Base-by-base conservation (phyloP, 2,113 vertebrate species). In the Scolopax mira region DNA sequence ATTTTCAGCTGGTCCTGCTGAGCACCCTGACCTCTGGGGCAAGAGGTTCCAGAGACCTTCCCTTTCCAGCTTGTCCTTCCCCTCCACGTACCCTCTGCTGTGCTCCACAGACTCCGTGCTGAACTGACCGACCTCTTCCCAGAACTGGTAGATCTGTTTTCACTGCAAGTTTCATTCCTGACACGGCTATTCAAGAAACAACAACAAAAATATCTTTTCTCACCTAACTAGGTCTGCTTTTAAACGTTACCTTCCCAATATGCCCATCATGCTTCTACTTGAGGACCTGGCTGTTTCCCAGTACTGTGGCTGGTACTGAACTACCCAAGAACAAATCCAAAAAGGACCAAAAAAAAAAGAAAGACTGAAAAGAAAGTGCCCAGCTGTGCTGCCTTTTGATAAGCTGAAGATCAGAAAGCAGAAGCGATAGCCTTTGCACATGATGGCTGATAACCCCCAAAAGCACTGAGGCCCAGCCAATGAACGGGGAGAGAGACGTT, bases 381-480 rank as follows among this genome's bases (percentile, higher is more conserved):
- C 28, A 69, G 31, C 22, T 85, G 49, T 80, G 41, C 55, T 91
- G 37, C 60, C 17, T 42, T 89, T 67, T 70, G 70, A 85, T 78
- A 81, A 92, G 44, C 33, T 83, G 52, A 22, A 89, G 73, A 92
- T 89, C 72, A 91, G 75, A 90, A 90, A 74, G 46, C 4, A 92
- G 69, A 86, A 90, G 39, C 18, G 46, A 90, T 14, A 93, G 61
- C 39, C 74, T 84, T 83, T 54, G 69, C 37, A 60, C 22, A 33
- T 7, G 21, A 41, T 23, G 44, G 61, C 72, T 52, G 79, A 90
- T 87, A 93, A 78, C 65, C 37, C 52, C 25, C n/a, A 65, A 91
- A 91, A 83, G 65, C 52, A 80, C 61, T 57, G n/a, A 92, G 60
- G 15, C 80, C 57, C 60, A 72, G 79, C 18, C 79, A 84, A 9